Evolutionary conservation across 2,113 vertebrate genomes (phyloP).

Genomic region (Petromus typicus): DNA sequence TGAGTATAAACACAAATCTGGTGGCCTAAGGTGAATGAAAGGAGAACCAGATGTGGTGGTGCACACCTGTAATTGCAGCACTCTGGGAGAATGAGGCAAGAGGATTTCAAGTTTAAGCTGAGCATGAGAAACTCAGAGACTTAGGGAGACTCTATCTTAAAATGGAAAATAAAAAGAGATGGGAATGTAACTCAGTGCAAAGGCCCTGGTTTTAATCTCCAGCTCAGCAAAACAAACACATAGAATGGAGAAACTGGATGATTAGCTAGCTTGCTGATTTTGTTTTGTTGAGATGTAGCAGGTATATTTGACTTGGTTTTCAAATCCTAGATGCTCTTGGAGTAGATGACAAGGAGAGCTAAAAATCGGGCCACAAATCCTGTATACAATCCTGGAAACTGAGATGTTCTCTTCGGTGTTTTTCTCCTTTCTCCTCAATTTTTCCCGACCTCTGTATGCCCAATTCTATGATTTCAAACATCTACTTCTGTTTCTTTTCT

Average conservation of each 20-base stretch:
- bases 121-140: not conserved
- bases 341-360: not conserved
- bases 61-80: not conserved
- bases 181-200: not conserved
- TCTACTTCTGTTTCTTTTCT: not conserved
- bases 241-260: not conserved
- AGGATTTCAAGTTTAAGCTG: not conserved
- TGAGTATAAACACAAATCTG: not conserved
- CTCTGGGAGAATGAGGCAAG: not conserved
- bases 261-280: conserved; percentile 1
- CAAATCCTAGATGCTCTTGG: not conserved
- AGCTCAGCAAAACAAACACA: not conserved
- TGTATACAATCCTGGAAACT: not conserved
- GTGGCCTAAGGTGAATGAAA: not conserved
- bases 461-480: not conserved
- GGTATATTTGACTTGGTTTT: not conserved
- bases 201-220: not conserved
- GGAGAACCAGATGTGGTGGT: not conserved
- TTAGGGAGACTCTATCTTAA: not conserved
- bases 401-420: not conserved
- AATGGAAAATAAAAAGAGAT: not conserved
- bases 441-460: not conserved
- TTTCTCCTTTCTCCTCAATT: not conserved
- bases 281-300: conserved; percentile 39
- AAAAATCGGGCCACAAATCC: not conserved